phyloP scores from a whole-genome alignment of 2,888 invertebrate species.

The Chloroclysta siterata region DNA sequence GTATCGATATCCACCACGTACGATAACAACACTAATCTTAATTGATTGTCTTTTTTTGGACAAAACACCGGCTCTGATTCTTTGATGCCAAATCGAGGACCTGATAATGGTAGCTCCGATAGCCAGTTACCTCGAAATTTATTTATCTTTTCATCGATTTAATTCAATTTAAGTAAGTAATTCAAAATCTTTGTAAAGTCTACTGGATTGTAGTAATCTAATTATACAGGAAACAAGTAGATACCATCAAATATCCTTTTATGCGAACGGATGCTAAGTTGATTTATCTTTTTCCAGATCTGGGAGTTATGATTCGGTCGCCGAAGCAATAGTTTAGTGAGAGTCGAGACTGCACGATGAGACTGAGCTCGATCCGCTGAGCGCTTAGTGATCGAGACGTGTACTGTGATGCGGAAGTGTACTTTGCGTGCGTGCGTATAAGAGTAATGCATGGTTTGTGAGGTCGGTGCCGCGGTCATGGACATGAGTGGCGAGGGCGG shows the following conservation, averaged over 20 bases:
- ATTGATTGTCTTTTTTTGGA: conserved; percentile 79
- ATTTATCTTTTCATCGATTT: conserved; percentile 33
- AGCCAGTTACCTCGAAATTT: conserved; percentile 36
- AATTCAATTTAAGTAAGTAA: conserved; percentile 23
- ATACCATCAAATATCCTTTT: not conserved
- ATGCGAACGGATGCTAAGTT: conserved; percentile 15
- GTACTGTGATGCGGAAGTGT: conserved; percentile 72
- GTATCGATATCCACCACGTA: conserved; percentile 76
- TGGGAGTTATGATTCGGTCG: conserved; percentile 61
- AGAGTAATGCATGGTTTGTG: conserved; percentile 85
- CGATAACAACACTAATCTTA: conserved; percentile 79
- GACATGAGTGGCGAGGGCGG: conserved; percentile 82
- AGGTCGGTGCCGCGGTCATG: conserved; percentile 77
- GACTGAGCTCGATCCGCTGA: conserved; percentile 54
- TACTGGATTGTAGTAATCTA: conserved; percentile 16
- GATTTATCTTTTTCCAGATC: conserved; percentile 61
- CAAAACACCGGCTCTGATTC: conserved; percentile 66
- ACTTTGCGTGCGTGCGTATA: conserved; percentile 78
- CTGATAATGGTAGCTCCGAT: conserved; percentile 40
- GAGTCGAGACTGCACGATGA: conserved; percentile 49
- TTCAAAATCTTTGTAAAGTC: conserved; percentile 25
- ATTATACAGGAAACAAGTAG: conserved; percentile 5
- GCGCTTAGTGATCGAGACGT: conserved; percentile 53
- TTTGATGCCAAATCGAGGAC: conserved; percentile 61
- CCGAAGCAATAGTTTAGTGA: conserved; percentile 48